These are phyloP conservation scores for Acronicta psi DNA, from an alignment of 2,888 invertebrate species.

Conservation along the genomic window DNA sequence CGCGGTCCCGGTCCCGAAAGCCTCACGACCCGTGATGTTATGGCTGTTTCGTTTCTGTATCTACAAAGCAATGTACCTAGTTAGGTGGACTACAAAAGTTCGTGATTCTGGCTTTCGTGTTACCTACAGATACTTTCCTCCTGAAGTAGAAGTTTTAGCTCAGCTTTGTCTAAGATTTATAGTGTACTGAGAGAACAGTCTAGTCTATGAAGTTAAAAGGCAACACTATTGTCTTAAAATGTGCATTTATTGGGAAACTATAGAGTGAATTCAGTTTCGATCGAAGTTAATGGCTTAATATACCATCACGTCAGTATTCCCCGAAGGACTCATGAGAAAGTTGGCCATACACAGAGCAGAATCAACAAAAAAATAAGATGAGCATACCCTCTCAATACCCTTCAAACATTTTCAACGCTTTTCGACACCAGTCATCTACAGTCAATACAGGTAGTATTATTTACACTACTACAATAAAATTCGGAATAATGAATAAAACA, in stretches of 20 bases:
- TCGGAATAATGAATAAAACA: too few relatives aligned
- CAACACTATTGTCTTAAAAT: conserved; percentile 16
- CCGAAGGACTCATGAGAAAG: too few relatives aligned
- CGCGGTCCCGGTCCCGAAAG: too few relatives aligned
- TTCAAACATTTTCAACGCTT: too few relatives aligned
- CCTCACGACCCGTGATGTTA: too few relatives aligned
- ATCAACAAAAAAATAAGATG: too few relatives aligned
- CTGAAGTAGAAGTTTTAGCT: conserved; percentile 36
- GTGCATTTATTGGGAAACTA: conserved; percentile 12
- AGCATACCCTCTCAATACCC: too few relatives aligned
- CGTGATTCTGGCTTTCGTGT: conserved; percentile 32
- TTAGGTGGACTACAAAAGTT: conserved; percentile 42
- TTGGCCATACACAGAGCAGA: too few relatives aligned
- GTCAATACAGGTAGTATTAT: too few relatives aligned
- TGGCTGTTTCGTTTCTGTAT: conserved; percentile 20
- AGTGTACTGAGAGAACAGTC: conserved; percentile 20
- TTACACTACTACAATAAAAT: too few relatives aligned
- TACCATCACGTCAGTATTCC: too few relatives aligned
- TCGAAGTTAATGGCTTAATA: conserved; percentile 17
- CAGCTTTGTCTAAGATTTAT: conserved; percentile 48
- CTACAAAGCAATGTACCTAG: conserved; percentile 21
- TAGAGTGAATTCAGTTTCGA: conserved; percentile 11
- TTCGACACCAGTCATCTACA: too few relatives aligned
- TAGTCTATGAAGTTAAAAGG: conserved; percentile 17
- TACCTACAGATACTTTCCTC: conserved; percentile 35